A percentile compares a stretch with the other conserved stretches of the same genome.
Conservation (phyloP, 2,797 vertebrate species). For the Anas bernieri region DNA sequence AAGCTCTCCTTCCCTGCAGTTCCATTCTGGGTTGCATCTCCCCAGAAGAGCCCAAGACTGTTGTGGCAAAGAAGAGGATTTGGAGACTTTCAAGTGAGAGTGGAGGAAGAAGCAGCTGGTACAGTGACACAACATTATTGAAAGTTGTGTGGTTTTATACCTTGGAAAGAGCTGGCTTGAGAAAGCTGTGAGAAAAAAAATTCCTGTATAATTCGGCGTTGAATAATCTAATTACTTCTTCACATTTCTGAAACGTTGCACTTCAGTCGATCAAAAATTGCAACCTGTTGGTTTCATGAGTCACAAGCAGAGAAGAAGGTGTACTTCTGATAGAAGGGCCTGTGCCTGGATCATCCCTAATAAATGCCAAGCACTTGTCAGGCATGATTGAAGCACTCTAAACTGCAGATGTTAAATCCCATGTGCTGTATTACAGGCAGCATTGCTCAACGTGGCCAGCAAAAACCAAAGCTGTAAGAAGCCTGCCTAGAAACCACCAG, state of each 20-base stretch:
- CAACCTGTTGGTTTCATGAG: neutral
- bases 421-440: neutral
- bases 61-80: neutral
- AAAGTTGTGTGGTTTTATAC: neutral
- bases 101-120: neutral
- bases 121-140: neutral
- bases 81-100: neutral
- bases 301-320: neutral
- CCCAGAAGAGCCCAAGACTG: neutral
- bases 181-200: neutral
- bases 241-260: neutral
- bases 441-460: neutral
- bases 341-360: neutral
- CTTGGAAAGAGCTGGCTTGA: neutral
- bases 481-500: neutral
- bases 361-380: neutral
- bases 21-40: neutral
- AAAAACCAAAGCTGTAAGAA: neutral
- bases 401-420: neutral
- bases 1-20: neutral
- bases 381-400: neutral
- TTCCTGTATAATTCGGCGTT: fast-evolving
- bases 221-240: neutral
- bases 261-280: neutral
- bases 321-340: neutral